Percentiles rank a stretch among this genome's conserved stretches.
These are phyloP conservation scores for Synaphobranchus kaupii DNA, from an alignment of 2,797 vertebrate genomes.

Conservation along the genomic window DNA sequence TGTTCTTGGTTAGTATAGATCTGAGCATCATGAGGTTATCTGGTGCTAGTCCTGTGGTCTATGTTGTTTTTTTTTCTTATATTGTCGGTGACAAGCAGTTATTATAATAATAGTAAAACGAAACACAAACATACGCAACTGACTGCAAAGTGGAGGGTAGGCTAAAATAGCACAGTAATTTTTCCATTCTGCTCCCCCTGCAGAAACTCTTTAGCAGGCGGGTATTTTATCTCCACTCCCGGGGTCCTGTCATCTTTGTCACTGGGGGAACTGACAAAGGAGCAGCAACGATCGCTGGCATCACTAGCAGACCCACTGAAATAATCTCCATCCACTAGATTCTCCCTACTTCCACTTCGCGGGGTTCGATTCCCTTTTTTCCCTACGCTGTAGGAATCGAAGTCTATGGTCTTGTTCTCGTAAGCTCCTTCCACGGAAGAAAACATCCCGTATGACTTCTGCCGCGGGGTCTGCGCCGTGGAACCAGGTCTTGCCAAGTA, in stretches of 20 bases:
- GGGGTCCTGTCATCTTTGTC: slow-evolving; percentile 69
- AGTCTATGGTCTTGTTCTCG: slow-evolving; percentile 94
- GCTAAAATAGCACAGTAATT: slow-evolving; percentile 64
- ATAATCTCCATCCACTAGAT: slow-evolving; percentile 70
- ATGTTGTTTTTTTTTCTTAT: not conserved
- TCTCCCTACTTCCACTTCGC: slow-evolving; percentile 83
- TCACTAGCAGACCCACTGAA: slow-evolving; percentile 77
- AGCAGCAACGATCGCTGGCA: slow-evolving; percentile 76
- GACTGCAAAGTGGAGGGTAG: not conserved
- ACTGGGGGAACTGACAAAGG: slow-evolving; percentile 71
- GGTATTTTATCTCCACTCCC: slow-evolving; percentile 70
- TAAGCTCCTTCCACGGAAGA: slow-evolving; percentile 91
- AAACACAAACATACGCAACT: not conserved
- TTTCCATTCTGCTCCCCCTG: slow-evolving; percentile 74
- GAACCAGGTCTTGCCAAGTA: slow-evolving; percentile 89
- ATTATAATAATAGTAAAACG: not conserved
- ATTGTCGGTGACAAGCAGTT: not conserved
- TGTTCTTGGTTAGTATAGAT: not conserved
- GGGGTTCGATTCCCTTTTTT: slow-evolving; percentile 84
- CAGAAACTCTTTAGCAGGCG: slow-evolving; percentile 66
- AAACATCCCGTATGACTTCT: slow-evolving; percentile 94
- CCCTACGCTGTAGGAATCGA: slow-evolving; percentile 87
- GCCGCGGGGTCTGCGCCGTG: slow-evolving; percentile 83
- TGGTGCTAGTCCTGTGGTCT: not conserved
- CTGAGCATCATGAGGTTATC: not conserved